These are phyloP conservation scores for Endotricha flammealis DNA, from an alignment of 2,888 invertebrate genomes.

Conservation along the genomic window DNA sequence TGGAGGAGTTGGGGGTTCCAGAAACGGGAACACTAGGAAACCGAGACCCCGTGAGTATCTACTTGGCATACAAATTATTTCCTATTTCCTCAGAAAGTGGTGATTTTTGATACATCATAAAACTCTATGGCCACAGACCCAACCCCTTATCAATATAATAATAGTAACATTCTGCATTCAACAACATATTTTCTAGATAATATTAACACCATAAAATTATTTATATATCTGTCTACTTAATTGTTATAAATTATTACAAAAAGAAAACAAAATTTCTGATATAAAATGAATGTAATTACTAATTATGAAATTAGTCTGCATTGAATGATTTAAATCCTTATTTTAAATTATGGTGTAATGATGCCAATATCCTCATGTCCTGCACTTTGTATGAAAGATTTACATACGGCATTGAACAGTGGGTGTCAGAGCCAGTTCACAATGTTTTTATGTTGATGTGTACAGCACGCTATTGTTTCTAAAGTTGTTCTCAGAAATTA, in stretches of 20 bases:
- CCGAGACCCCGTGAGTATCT: conserved; percentile 82
- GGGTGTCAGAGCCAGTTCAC: conserved; percentile 23
- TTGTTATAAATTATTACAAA: too few species aligned
- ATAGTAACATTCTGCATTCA: neutral
- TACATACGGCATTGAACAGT: conserved; percentile 42
- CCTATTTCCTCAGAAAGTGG: too few species aligned
- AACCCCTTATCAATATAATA: neutral
- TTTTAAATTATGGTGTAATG: too few species aligned
- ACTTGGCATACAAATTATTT: neutral
- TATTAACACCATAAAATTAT: neutral
- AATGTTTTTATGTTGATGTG: conserved; percentile 27
- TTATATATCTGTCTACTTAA: neutral
- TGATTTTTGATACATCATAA: too few species aligned
- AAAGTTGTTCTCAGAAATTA: conserved; percentile 5
- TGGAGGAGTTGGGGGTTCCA: conserved; percentile 70
- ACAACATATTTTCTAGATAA: neutral
- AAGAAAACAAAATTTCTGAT: too few species aligned
- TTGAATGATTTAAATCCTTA: too few species aligned
- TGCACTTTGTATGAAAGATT: conserved; percentile 37
- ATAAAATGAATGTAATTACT: too few species aligned
- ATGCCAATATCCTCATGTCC: conserved; percentile 24
- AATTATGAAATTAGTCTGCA: too few species aligned
- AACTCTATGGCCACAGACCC: too few species aligned
- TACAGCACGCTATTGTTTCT: conserved; percentile 15
- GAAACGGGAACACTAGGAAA: conserved; percentile 76